Base-by-base conservation (phyloP, 1,140 invertebrate species). In the Paracyclopina nana region DNA sequence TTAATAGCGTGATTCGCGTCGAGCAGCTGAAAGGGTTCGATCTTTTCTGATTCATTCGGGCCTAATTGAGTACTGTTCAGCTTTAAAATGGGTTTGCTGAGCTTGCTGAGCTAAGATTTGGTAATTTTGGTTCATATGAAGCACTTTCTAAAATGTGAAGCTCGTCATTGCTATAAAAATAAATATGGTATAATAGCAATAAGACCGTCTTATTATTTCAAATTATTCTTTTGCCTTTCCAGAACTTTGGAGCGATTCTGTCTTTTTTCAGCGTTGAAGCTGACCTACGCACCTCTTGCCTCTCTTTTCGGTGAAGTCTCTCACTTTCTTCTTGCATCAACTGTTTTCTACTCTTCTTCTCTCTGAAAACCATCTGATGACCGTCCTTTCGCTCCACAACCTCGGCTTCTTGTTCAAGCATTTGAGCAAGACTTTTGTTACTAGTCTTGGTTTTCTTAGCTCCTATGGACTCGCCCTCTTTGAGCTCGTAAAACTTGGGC, bases 401-500 rank as follows among this genome's bases (percentile, higher is more conserved):
- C 25, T 48, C 45, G 2, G 3, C 9, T 44, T 44, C 42, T 18
- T 24, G 16, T 30, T 48, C 14, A 14, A 48, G 22, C 4, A 24
- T 26, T 12, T 48, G 24, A 6, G 27, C 45, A 3, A 48, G 27
- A 18, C 45, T 48, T 20, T 48, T 48, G 6, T 48, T 27, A 12
- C 30, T 29, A 2, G 9, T n/a, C 22, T 48, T 48, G n/a, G 14
- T 38, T 20, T 4, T 28, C 30, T 30, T 27, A 12, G 11, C 9
- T 12, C 25, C 16, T 12, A 38, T 3, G 8, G 25, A 14, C 20
- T 27, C 45, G 27, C 25, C 45, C 5, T 48, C 16, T 18, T 48
- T 48, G 25, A 48, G 12, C 28, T 48, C 45, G 28, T 48, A 48
- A 20, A 48, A 48, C 45, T 48, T 48, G 20, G 28, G 25, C 22